Base-by-base conservation (phyloP, 2,113 vertebrate genomes). In the Circaetus cinerascens region DNA sequence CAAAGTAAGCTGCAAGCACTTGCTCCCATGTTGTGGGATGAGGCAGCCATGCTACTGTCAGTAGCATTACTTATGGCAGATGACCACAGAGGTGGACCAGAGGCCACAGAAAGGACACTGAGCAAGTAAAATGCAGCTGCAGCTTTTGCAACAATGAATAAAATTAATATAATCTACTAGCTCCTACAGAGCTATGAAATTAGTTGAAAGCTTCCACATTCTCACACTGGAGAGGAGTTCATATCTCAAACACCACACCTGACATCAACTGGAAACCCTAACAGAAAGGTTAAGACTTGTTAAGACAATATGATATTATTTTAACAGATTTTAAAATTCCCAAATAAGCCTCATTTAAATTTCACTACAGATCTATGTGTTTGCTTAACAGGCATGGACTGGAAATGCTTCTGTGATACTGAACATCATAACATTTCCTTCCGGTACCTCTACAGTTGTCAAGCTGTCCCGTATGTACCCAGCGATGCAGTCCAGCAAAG, bases 21-120 rank as follows among this genome's bases (percentile, higher is more conserved):
- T 3, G 0, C 36, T 40, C 16, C 29, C 6, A 0, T 3, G 10
- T 2, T 3, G 36, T 7, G 45, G 55, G 36, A 50, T 11, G 38
- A 23, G 25, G 32, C 55, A 40, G 36, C 36, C 32, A 2, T 14
- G 6, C 48, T 5, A 2, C 34, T 17, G 16, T 15, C 67, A 25
- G 23, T 10, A n/a, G 21, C 20, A 7, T 19, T 15, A 55, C 3
- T 1, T 14, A 23, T 8, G 34, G 75, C 75, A 69, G 9, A 16
- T 57, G 43, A 53, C 38, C 12, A 6, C 17, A 7, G 8, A 64
- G 48, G 25, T 15, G 41, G 56, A 75, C 7, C 36, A n/a, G 73
- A n/a, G 20, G 20, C 41, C 43, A 20, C 14, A 50, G 36, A 63
- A 1, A 63, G 48, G 68, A 69, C 32, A 32, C 12, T 4, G 41